Evolutionary conservation across 2,888 invertebrate species (phyloP).

Genomic region (Platycheirus albimanus): DNA sequence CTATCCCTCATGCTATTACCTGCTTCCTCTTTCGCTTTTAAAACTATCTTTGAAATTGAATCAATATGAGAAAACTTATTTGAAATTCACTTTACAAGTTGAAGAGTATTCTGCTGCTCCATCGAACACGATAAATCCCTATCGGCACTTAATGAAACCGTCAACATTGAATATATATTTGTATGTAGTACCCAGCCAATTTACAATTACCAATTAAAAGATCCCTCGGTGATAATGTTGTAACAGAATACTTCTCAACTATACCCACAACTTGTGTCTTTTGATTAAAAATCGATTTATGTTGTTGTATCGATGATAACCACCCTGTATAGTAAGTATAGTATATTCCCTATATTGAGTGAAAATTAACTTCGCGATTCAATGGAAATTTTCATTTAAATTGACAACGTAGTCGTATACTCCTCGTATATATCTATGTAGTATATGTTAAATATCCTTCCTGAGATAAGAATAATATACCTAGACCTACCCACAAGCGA

Average conservation of each 20-base stretch:
- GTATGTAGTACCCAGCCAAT: conserved; percentile 42
- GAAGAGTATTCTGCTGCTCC: conserved; percentile 19
- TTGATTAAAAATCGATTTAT: conserved; percentile 62
- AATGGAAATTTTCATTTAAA: conserved; percentile 21
- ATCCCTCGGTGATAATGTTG: conserved; percentile 43
- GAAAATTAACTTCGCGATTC: conserved; percentile 36
- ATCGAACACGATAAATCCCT: conserved; percentile 29
- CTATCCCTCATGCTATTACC: too few species aligned
- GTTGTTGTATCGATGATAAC: neutral
- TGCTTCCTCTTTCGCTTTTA: neutral
- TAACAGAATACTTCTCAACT: conserved; percentile 4
- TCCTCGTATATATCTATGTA: neutral
- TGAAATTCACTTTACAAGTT: conserved; percentile 49
- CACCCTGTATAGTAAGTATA: too few species aligned
- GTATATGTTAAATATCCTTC: conserved; percentile 6
- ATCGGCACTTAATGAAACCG: conserved; percentile 51
- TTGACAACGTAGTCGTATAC: neutral
- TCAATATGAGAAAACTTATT: conserved; percentile 7
- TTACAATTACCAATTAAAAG: conserved; percentile 69
- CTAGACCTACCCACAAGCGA: neutral
- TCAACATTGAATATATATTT: conserved; percentile 52
- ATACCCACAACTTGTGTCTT: neutral
- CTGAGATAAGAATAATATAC: conserved; percentile 11
- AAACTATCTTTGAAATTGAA: conserved; percentile 5
- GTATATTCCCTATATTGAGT: neutral